Conservation (phyloP, 1,140 invertebrate genomes). For the Heliconius congener region DNA sequence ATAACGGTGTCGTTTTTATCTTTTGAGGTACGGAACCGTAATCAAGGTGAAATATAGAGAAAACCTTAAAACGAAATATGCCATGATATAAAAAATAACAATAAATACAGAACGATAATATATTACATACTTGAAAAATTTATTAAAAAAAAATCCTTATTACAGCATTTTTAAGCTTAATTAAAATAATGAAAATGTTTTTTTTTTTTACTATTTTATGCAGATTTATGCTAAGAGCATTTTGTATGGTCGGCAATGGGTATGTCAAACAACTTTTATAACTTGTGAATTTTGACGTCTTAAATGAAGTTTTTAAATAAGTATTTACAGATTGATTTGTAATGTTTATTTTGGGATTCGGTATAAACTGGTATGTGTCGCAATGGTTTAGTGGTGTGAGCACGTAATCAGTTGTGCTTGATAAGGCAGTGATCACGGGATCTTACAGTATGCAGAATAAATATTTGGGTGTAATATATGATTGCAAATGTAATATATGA, state of each 20-base stretch:
- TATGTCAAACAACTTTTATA: background rate
- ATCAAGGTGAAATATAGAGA: too few relatives aligned
- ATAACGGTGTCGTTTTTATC: too few relatives aligned
- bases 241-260: background rate
- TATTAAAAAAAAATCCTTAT: too few relatives aligned
- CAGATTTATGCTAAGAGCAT: background rate
- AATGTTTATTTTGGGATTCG: background rate
- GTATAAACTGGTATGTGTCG: background rate
- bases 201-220: background rate
- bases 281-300: constrained; percentile 1
- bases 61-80: too few relatives aligned
- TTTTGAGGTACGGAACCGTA: too few relatives aligned
- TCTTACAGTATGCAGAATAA: background rate
- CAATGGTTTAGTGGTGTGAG: background rate
- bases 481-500: background rate
- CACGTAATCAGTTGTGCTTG: background rate
- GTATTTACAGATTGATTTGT: background rate
- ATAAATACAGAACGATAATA: too few relatives aligned
- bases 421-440: background rate
- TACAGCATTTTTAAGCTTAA: too few relatives aligned
- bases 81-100: too few relatives aligned
- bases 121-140: too few relatives aligned
- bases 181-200: background rate
- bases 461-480: background rate
- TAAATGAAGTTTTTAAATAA: background rate